These are phyloP conservation scores for Calosoma granatense DNA, from an alignment of 1,140 invertebrate genomes.

Conservation along the genomic window DNA sequence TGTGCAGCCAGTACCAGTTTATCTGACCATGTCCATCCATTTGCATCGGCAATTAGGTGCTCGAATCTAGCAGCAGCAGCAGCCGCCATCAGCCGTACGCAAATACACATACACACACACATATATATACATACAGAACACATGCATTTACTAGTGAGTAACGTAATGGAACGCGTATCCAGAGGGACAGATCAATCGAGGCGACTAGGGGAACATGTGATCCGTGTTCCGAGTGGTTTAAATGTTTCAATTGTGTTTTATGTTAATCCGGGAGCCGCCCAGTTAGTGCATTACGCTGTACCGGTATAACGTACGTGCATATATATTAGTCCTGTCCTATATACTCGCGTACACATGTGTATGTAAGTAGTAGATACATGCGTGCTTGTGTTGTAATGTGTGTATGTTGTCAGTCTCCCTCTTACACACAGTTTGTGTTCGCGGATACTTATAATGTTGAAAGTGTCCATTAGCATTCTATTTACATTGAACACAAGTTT, in stretches of 20 bases:
- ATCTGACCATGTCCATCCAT: too few species aligned
- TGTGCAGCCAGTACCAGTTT: too few species aligned
- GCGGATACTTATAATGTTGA: neutral
- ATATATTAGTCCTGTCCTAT: too few species aligned
- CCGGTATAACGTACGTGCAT: too few species aligned
- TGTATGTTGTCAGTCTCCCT: neutral
- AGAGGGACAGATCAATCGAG: neutral
- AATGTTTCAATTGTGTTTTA: neutral
- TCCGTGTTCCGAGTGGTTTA: neutral
- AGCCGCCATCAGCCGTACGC: neutral
- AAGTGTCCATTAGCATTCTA: neutral
- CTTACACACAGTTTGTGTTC: neutral
- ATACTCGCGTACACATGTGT: too few species aligned
- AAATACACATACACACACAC: neutral
- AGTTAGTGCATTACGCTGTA: neutral
- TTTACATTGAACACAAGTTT: neutral
- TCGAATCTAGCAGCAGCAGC: too few species aligned
- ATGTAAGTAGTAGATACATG: too few species aligned
- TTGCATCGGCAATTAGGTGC: too few species aligned
- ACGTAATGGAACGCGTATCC: too few species aligned
- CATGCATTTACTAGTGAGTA: too few species aligned
- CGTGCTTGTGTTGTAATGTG: neutral
- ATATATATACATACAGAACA: slow-evolving; percentile 1
- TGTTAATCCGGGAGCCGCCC: neutral
- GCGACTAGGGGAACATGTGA: neutral